Conservation (phyloP, 2,797 vertebrate species). For the Spinus olivaceus region DNA sequence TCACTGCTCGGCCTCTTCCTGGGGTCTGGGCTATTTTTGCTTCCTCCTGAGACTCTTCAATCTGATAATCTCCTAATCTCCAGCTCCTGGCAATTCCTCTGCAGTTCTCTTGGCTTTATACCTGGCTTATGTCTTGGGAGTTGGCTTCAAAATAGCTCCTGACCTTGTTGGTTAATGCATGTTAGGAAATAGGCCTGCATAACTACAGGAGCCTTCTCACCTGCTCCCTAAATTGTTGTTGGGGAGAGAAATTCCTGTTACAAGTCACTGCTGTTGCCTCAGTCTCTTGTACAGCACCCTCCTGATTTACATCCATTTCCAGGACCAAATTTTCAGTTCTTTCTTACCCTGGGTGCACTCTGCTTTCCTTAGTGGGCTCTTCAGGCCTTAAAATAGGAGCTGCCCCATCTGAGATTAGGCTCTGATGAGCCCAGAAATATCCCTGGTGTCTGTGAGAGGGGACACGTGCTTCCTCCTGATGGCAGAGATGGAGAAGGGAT, state of each 20-base stretch:
- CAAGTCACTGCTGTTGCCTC: background rate
- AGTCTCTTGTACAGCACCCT: background rate
- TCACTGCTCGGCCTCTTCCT: background rate
- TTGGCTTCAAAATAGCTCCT: constrained; percentile 19
- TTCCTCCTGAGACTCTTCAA: constrained; percentile 30
- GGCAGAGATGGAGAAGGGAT: background rate
- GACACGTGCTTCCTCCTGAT: background rate
- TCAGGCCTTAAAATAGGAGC: constrained; percentile 33
- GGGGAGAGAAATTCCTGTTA: background rate
- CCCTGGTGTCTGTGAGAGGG: background rate
- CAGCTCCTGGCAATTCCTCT: constrained; percentile 3
- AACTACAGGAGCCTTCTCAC: background rate
- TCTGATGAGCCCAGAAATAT: background rate
- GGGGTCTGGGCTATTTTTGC: constrained; percentile 13
- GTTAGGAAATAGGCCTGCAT: background rate
- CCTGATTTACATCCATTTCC: background rate
- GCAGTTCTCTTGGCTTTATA: constrained; percentile 27
- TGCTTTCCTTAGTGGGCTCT: background rate
- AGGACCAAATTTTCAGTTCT: background rate
- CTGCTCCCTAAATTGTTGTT: background rate
- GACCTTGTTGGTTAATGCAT: constrained; percentile 29
- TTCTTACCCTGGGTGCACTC: background rate
- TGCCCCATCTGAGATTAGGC: background rate
- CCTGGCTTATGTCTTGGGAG: constrained; percentile 30
- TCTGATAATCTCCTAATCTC: constrained; percentile 61